These are phyloP conservation scores for Sebastes hubbsi DNA, from an alignment of 2,797 vertebrate genomes.

Conservation along the genomic window DNA sequence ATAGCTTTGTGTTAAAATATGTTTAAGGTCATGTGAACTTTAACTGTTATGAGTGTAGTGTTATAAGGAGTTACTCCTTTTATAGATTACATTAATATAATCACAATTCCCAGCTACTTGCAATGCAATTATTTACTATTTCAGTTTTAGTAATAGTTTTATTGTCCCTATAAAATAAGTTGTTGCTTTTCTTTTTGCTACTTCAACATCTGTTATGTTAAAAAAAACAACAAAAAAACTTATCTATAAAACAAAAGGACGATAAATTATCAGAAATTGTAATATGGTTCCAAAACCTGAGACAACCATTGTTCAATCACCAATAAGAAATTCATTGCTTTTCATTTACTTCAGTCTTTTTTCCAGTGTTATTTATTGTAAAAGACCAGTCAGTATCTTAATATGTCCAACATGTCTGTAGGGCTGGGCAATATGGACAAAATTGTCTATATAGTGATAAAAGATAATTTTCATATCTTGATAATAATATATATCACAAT, in stretches of 20 bases:
- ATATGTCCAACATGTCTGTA: not conserved
- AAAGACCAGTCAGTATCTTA: not conserved
- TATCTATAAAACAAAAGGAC: not conserved
- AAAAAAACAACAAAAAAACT: not conserved
- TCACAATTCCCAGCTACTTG: not conserved
- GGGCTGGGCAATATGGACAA: no score
- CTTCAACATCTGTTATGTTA: not conserved
- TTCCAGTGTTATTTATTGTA: not conserved
- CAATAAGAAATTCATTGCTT: not conserved
- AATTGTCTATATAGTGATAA: no score
- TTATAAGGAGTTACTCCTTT: not conserved
- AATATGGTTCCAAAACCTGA: not conserved
- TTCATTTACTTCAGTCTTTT: not conserved
- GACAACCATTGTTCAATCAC: not conserved
- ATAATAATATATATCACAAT: no score
- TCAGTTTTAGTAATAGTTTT: not conserved
- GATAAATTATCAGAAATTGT: not conserved
- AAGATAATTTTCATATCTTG: no score
- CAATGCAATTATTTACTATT: not conserved
- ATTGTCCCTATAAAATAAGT: not conserved
- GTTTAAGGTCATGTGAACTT: not conserved
- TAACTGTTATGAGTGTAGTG: not conserved
- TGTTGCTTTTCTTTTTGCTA: not conserved
- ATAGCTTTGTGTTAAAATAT: not conserved
- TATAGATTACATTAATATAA: not conserved